Evolutionary conservation across 2,113 vertebrate species (phyloP), one percentile per base, ranked within the genome.

Genomic region (Pholis gunnellus): DNA sequence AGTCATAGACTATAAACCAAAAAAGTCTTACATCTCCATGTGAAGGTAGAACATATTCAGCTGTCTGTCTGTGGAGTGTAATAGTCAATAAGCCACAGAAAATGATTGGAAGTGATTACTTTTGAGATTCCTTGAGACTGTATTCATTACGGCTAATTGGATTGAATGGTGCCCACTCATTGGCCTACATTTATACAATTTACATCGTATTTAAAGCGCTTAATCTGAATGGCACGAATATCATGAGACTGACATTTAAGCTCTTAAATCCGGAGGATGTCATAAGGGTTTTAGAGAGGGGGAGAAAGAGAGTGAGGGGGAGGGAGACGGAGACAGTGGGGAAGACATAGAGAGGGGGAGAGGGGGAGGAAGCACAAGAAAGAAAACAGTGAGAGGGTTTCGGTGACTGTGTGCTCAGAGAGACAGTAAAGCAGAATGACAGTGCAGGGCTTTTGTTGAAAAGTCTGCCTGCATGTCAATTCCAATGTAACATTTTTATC

Each of bases 181-280:
- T 94, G 94, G 91, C 93, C 92, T 89, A 92, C 91, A 92, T 95
- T 89, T 90, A 89, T 84, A 78, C 90, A 88, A 88, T 93, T 94
- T 89, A 92, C 89, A 92, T 90, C 82, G 87, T 87, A 91, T 93
- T 94, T 90, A 93, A 93, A 87, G 87, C 38, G 87, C 92, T 94
- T 94, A 95, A 93, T 92, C 88, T 86, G 82, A 95, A 88, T 92
- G 92, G 89, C 90, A 90, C 86, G 91, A 92, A 95, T 95, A 95
- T 94, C 92, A 94, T 91, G 87, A 90, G 92, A 92, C 84, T 93
- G 92, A 88, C 92, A 93, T 94, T 94, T 94, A 95, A 95, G 93
- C 94, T 90, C 81, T 83, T 90, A 90, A 93, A 95, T 93, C 94
- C 87, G 22, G 68, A 83, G 88, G 85, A 89, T 88, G 89, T 90